Conservation (phyloP, 1,140 invertebrate genomes). For the Drosophila bifasciata region DNA sequence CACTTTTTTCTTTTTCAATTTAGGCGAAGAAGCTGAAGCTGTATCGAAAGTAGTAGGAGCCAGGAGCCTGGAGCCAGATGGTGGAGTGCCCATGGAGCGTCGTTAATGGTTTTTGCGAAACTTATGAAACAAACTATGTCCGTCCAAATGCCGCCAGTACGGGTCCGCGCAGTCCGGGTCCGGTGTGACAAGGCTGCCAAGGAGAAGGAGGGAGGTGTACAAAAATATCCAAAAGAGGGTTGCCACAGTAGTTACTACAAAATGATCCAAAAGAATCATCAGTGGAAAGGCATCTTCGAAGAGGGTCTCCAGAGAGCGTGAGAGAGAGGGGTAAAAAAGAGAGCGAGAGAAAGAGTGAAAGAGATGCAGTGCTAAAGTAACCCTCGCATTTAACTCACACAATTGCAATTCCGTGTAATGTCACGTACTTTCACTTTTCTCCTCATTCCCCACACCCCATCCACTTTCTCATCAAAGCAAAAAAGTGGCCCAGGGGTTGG, state of each 20-base stretch:
- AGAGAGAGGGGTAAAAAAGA: too few relatives aligned
- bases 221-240: too few relatives aligned
- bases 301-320: too few relatives aligned
- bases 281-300: too few relatives aligned
- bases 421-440: slow-evolving; percentile 81
- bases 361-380: slow-evolving; percentile 3
- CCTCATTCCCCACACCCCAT: slow-evolving; percentile 12
- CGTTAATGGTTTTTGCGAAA: slow-evolving; percentile 77
- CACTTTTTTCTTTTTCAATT: slow-evolving; percentile 80
- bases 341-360: too few relatives aligned
- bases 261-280: too few relatives aligned
- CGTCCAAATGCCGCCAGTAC: slow-evolving; percentile 1
- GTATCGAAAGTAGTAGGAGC: slow-evolving; percentile 9
- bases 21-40: slow-evolving; percentile 37
- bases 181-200: background rate
- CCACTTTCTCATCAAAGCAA: slow-evolving; percentile 15
- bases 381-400: slow-evolving; percentile 47
- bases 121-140: slow-evolving; percentile 77
- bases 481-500: slow-evolving; percentile 36
- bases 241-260: too few relatives aligned
- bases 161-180: slow-evolving; percentile 6
- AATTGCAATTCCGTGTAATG: slow-evolving; percentile 54
- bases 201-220: too few relatives aligned
- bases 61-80: slow-evolving; percentile 18
- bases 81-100: slow-evolving; percentile 54